Evolutionary conservation across 1,140 invertebrate species (phyloP).

Genomic region (Coenobita brevimanus): DNA sequence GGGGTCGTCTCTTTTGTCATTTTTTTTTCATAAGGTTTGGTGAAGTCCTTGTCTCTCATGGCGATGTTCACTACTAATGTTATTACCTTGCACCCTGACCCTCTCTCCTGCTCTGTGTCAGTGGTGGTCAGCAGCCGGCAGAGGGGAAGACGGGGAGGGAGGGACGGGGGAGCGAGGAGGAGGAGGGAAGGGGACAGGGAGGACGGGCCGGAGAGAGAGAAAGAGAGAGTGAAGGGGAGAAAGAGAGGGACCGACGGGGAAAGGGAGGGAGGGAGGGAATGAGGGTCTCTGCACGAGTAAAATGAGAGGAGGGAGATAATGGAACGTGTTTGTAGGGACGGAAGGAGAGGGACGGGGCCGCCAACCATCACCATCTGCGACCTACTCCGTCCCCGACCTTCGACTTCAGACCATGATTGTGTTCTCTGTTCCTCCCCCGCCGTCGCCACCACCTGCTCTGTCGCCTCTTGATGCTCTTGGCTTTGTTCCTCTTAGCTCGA

Average conservation of each 20-base stretch:
- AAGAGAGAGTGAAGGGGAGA: not conserved
- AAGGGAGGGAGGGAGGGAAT: not conserved
- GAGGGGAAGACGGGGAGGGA: not conserved
- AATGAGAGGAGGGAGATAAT: no score
- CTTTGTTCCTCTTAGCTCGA: no score
- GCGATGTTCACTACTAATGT: not conserved
- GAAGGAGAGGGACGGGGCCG: not conserved
- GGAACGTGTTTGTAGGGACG: no score
- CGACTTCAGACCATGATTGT: slow-evolving; percentile 40
- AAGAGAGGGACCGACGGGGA: no score
- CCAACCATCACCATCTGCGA: not conserved
- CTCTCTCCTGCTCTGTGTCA: slow-evolving; percentile 19
- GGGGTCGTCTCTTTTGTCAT: not conserved
- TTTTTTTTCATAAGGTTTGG: not conserved
- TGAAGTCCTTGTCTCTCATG: no score
- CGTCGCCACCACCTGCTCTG: not conserved
- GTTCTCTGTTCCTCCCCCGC: slow-evolving; percentile 35
- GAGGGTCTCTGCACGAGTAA: no score
- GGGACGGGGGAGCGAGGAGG: not conserved
- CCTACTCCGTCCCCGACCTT: slow-evolving; percentile 23
- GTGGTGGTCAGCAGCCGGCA: slow-evolving; percentile 17
- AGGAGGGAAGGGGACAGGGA: not conserved
- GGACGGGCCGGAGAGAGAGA: not conserved
- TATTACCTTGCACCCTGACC: slow-evolving; percentile 34
- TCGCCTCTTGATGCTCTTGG: not conserved